These are phyloP conservation scores for Cataglyphis livida DNA, from an alignment of 2,888 invertebrate species.

Conservation along the genomic window DNA sequence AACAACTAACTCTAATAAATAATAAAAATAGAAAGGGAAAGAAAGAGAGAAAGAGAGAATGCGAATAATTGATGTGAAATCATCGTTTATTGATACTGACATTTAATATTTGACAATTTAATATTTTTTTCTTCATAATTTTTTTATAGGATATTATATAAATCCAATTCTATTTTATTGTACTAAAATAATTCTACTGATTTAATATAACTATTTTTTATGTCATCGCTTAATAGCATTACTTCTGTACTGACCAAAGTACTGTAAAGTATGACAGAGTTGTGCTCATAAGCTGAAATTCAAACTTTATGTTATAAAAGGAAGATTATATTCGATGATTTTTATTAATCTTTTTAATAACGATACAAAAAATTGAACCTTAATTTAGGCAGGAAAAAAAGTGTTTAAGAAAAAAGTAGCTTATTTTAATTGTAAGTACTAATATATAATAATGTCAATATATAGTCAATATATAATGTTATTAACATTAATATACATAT, in stretches of 20 bases:
- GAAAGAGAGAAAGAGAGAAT: background rate
- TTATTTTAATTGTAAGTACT: background rate
- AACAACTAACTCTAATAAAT: background rate
- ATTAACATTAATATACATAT: background rate
- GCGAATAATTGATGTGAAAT: background rate
- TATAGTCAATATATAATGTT: background rate
- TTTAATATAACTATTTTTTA: background rate
- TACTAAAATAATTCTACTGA: background rate
- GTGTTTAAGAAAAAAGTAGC: background rate
- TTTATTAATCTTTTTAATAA: constrained; percentile 5
- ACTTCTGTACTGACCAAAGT: constrained; percentile 39
- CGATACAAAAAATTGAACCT: background rate
- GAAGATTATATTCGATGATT: background rate
- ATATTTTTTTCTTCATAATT: background rate
- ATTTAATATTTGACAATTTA: background rate
- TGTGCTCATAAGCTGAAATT: constrained; percentile 48
- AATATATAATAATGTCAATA: background rate
- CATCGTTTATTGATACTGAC: background rate
- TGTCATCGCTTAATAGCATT: background rate
- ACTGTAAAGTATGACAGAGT: constrained; percentile 45
- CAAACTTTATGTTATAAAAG: background rate
- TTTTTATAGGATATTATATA: background rate
- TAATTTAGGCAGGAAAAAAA: background rate
- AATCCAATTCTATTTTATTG: background rate
- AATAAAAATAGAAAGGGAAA: background rate